Base-by-base conservation (phyloP, 1,140 invertebrate genomes). In the Trichomalopsis sarcophagae region DNA sequence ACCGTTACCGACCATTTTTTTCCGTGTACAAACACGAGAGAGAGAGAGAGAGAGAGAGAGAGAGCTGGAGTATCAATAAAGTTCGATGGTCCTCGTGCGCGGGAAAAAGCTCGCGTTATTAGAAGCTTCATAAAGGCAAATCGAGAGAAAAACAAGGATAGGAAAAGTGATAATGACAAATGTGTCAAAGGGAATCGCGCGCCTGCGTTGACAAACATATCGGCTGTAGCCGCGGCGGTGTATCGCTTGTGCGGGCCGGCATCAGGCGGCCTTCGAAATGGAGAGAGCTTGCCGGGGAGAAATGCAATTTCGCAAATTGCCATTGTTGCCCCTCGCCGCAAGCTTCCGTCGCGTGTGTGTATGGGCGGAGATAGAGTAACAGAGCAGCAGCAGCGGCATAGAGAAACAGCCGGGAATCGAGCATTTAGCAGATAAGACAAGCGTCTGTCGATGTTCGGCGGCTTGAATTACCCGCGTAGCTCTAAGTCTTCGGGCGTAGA, bases 381-480 rank as follows among this genome's bases (percentile, higher is more conserved):
- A 50, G 47, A 14, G 17, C 13, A 1, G 50, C 50, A 1, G 66
- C 23, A 27, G 66, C 66, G 27, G 36, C 36, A n/a, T 47, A 50
- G n/a, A 27, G 17, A 21, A 74, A 30, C 73, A 50, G 66, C 55
- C 78, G 50, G 47, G 84, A 77, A 84, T 84, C 27, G 75, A 84
- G 71, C 76, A 84, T 87, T 88, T 85, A 80, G 75, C 69, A 77
- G 85, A 88, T 84, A 88, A 88, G 86, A 87, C 84, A 86, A 88
- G 86, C 82, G 87, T 86, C 84, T 86, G 85, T 74, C 86, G 87
- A 89, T 89, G 87, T 89, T 89, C 84, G 86, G 87, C 88, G 82
- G 81, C 83, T 78, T 87, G 87, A 89, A 90, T 89, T 87, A 89
- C 88, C 86, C 81, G 85, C 71, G 88, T 88, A 87, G 89, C 81